Percentiles rank a stretch among this genome's conserved stretches.
Evolutionary conservation across 1,140 invertebrate genomes (phyloP).

Genomic region (Zaprionus nigranus): DNA sequence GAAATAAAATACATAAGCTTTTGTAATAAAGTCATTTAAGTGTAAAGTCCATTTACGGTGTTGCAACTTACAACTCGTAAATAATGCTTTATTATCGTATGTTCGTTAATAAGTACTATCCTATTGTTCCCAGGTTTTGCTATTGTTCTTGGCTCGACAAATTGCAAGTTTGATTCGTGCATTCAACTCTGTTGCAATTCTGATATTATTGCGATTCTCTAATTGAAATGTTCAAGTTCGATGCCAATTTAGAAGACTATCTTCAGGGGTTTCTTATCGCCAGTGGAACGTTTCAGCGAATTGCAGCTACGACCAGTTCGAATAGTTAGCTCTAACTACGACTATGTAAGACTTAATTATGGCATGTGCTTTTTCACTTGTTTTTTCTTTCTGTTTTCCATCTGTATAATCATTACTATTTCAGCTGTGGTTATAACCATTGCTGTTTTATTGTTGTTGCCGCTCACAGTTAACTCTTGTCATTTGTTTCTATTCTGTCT

Average conservation of each 20-base stretch:
- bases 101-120: too few species aligned
- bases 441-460: constrained; percentile 23
- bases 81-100: too few species aligned
- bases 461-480: constrained; percentile 57
- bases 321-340: constrained; percentile 23
- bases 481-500: constrained; percentile 40
- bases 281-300: constrained; percentile 4
- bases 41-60: too few species aligned
- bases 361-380: constrained; percentile 29
- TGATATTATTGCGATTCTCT: background rate
- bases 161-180: background rate
- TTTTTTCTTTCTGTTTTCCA: constrained; percentile 8
- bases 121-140: background rate
- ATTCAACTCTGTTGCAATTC: background rate
- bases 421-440: constrained; percentile 16
- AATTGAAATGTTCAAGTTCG: constrained; percentile 14
- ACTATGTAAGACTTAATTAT: constrained; percentile 44
- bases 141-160: background rate
- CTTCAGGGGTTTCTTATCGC: constrained; percentile 9
- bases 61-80: too few species aligned
- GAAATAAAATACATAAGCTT: constrained; percentile 13
- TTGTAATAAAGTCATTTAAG: background rate
- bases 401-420: constrained; percentile 31
- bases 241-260: constrained; percentile 17
- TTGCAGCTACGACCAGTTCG: constrained; percentile 42